Conservation (phyloP, 2,113 vertebrate species). For the Gobio gobio region DNA sequence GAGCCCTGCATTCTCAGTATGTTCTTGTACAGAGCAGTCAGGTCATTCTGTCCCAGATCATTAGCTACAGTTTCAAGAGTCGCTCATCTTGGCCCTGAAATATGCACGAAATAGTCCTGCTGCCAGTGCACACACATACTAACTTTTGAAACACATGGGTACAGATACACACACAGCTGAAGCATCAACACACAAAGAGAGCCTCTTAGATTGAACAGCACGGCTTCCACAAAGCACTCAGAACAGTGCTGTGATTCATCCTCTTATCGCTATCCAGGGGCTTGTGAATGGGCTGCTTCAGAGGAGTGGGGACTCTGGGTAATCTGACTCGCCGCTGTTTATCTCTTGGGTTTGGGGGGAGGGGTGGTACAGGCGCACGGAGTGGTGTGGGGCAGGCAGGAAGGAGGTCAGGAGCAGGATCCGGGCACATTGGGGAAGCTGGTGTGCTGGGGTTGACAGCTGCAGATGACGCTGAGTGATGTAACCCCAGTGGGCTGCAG, state of each 20-base stretch:
- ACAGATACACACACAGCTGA: constrained; percentile 54
- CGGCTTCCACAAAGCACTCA: constrained; percentile 56
- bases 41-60: constrained; percentile 22
- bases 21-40: constrained; percentile 30
- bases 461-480: constrained; percentile 53
- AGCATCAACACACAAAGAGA: constrained; percentile 60
- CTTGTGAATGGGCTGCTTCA: constrained; percentile 60
- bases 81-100: constrained; percentile 16
- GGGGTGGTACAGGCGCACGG: constrained; percentile 12
- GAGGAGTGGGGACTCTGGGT: constrained; percentile 55
- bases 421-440: constrained; percentile 48
- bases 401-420: constrained; percentile 46
- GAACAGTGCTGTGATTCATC: constrained; percentile 61
- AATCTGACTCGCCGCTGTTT: constrained; percentile 58
- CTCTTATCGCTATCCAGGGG: constrained; percentile 58
- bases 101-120: constrained; percentile 37
- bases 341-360: constrained; percentile 48
- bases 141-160: constrained; percentile 28
- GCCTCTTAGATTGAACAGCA: constrained; percentile 53
- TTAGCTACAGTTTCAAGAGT: constrained; percentile 20
- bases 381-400: constrained; percentile 24
- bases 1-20: constrained; percentile 5
- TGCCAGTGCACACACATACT: constrained; percentile 33
- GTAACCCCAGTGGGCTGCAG: constrained; percentile 57
- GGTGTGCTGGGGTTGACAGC: constrained; percentile 53